Evolutionary conservation across 2,113 vertebrate species (phyloP).

Genomic region (Microtus pennsylvanicus): DNA sequence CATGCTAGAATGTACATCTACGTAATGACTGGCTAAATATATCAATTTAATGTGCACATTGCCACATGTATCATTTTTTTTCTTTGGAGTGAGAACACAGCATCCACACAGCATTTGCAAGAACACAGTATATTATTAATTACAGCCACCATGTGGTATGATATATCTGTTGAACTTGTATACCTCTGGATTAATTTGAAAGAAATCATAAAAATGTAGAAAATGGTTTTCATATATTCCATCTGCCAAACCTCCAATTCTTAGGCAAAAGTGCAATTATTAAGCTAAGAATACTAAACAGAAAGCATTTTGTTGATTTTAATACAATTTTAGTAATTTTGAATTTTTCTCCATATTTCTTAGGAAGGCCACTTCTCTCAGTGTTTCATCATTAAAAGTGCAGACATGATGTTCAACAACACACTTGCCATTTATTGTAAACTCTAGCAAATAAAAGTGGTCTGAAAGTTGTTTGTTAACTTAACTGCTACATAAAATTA

Average conservation of each 20-base stretch:
- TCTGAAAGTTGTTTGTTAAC: not conserved
- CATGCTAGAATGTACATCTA: not conserved
- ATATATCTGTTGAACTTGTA: not conserved
- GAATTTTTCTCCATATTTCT: not conserved
- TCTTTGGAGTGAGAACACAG: not conserved
- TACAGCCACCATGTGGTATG: not conserved
- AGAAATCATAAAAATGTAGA: slow-evolving; percentile 2
- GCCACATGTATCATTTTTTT: too few relatives aligned
- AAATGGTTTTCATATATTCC: too few relatives aligned
- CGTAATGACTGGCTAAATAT: not conserved
- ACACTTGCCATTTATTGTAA: not conserved
- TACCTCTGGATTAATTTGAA: not conserved
- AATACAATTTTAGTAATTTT: slow-evolving; percentile 9
- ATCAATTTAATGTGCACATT: not conserved
- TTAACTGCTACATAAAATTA: slow-evolving; percentile 29
- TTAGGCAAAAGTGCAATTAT: not conserved
- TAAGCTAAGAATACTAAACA: not conserved
- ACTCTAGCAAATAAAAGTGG: slow-evolving; percentile 3
- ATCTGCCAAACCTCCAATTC: not conserved
- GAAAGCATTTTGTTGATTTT: not conserved
- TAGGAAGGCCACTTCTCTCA: not conserved
- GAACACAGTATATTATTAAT: not conserved
- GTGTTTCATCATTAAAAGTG: not conserved
- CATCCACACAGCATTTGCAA: not conserved
- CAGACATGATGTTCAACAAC: not conserved